Evolutionary conservation across 2,113 vertebrate genomes (phyloP).

Genomic region (Lepus americanus): DNA sequence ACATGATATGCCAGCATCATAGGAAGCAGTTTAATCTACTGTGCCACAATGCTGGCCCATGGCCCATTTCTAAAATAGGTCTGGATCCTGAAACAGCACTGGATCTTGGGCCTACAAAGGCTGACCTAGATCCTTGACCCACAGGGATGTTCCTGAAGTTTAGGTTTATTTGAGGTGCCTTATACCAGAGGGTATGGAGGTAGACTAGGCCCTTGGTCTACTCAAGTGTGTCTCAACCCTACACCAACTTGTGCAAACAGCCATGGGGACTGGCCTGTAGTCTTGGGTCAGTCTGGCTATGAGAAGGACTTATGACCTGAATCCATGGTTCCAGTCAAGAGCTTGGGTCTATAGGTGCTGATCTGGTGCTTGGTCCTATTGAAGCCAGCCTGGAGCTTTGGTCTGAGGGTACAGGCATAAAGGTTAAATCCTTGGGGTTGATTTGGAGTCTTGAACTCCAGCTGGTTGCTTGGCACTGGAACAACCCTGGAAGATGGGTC

Average conservation of each 20-base stretch:
- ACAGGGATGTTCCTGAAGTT: not conserved
- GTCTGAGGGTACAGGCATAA: not conserved
- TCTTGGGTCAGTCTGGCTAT: not conserved
- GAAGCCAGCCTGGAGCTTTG: not conserved
- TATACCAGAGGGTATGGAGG: not conserved
- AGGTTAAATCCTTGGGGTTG: not conserved
- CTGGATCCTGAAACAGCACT: not conserved
- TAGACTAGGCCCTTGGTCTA: not conserved
- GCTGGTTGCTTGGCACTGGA: not conserved
- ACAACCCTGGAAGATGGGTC: not conserved
- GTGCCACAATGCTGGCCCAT: not conserved
- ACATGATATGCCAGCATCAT: no score
- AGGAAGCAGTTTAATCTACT: no score
- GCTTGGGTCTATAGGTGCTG: not conserved
- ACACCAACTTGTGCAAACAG: not conserved
- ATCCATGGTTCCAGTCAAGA: not conserved
- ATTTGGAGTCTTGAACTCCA: not conserved
- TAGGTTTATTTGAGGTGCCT: not conserved
- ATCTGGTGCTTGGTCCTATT: not conserved
- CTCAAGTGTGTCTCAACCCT: not conserved
- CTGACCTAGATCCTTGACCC: not conserved
- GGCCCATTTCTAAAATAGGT: not conserved
- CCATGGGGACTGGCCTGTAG: not conserved
- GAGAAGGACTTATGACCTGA: not conserved
- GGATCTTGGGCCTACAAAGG: not conserved